Conservation (phyloP, 2,888 invertebrate genomes). For the Muschampia plurimacula region DNA sequence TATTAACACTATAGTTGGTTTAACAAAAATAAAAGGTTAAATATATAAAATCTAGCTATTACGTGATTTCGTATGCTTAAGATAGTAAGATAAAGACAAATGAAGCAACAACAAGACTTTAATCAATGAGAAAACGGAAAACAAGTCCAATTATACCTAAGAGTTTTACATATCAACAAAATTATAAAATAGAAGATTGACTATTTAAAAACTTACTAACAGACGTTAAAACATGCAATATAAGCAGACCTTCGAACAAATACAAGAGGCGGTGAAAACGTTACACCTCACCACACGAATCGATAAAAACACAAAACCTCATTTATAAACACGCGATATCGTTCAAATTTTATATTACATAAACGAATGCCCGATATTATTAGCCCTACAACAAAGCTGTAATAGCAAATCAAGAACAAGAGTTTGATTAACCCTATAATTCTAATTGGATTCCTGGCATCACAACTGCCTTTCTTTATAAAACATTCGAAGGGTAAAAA, state of each 20-base stretch:
- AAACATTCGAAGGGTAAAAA: conserved; percentile 11
- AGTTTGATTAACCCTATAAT: conserved; percentile 20
- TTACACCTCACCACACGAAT: conserved; percentile 46
- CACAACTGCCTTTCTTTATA: background rate
- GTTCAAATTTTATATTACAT: conserved; percentile 37
- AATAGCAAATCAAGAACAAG: conserved; percentile 39
- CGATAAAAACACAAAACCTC: conserved; percentile 62
- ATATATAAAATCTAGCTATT: background rate
- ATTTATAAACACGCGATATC: conserved; percentile 55
- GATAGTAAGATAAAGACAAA: conserved; percentile 49
- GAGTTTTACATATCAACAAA: no score
- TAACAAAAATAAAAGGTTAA: background rate
- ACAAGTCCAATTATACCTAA: background rate
- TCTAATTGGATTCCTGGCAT: conserved; percentile 26
- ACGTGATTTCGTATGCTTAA: background rate
- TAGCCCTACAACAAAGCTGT: conserved; percentile 42
- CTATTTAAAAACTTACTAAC: background rate
- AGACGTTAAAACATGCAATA: conserved; percentile 27
- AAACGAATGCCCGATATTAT: conserved; percentile 11
- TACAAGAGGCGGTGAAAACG: conserved; percentile 42
- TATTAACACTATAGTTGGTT: background rate
- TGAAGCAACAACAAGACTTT: conserved; percentile 59
- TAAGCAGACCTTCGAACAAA: conserved; percentile 26
- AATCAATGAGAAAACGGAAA: conserved; percentile 51
- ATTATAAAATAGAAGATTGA: background rate